A percentile compares a stretch with the other conserved stretches of the same genome.
These are phyloP conservation scores for Craterocephalus amniculus DNA, from an alignment of 2,797 vertebrate genomes.

Conservation along the genomic window DNA sequence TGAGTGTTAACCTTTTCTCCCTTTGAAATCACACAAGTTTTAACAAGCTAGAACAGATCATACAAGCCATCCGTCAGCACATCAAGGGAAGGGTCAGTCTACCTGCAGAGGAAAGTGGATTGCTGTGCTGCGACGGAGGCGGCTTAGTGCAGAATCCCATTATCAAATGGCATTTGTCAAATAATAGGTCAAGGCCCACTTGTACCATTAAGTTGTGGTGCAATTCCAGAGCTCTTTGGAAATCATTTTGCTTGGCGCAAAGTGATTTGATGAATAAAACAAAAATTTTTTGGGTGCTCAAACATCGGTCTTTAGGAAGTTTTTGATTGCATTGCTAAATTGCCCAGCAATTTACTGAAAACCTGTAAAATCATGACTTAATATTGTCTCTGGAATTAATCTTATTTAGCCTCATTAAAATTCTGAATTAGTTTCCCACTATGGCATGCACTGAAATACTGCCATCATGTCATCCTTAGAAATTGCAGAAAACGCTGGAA, in stretches of 20 bases:
- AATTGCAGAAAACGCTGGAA: constrained; percentile 21
- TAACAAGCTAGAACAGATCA: constrained; percentile 64
- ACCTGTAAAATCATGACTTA: constrained; percentile 6
- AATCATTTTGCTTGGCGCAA: constrained; percentile 38
- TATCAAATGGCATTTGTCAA: constrained; percentile 71
- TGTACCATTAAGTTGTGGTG: constrained; percentile 66
- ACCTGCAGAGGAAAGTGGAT: constrained; percentile 69
- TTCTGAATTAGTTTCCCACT: constrained; percentile 12
- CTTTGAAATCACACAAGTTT: constrained; percentile 63
- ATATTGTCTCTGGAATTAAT: constrained; percentile 1
- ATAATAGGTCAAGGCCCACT: constrained; percentile 71
- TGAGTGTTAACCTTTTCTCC: constrained; percentile 45
- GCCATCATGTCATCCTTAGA: neutral
- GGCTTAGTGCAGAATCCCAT: constrained; percentile 72
- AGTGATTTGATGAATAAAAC: constrained; percentile 40
- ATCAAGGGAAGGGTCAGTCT: constrained; percentile 67
- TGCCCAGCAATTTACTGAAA: constrained; percentile 1
- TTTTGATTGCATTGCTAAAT: constrained; percentile 15
- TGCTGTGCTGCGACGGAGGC: constrained; percentile 47
- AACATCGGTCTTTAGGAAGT: constrained; percentile 23
- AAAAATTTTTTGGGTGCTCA: constrained; percentile 38
- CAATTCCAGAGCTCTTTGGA: constrained; percentile 58
- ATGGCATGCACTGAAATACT: neutral
- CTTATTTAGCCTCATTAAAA: constrained; percentile 17
- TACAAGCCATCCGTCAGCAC: constrained; percentile 53